These are phyloP conservation scores for Prietella phreatophila DNA, from an alignment of 2,113 vertebrate genomes.

Conservation along the genomic window DNA sequence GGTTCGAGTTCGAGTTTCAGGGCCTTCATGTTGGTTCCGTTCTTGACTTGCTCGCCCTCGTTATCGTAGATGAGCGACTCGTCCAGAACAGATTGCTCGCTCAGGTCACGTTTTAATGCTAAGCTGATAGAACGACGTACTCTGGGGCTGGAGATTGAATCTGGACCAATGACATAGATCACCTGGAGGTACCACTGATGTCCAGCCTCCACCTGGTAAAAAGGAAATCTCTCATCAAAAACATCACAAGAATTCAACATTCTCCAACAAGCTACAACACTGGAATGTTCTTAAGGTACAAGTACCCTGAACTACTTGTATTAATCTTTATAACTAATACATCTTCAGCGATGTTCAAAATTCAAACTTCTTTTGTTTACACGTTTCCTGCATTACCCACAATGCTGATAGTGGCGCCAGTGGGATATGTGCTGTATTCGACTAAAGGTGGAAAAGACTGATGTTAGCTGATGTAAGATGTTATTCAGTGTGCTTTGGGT, in stretches of 20 bases:
- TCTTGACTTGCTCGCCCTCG: constrained; percentile 91
- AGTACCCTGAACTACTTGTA: neutral
- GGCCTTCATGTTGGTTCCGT: constrained; percentile 97
- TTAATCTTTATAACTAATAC: neutral
- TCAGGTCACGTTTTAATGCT: constrained; percentile 78
- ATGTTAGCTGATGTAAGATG: neutral
- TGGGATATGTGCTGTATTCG: neutral
- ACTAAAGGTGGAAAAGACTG: neutral
- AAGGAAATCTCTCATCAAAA: constrained; percentile 11
- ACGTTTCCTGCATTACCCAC: neutral
- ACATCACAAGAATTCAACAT: neutral
- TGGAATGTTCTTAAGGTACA: neutral
- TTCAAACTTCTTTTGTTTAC: neutral
- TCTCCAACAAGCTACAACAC: neutral
- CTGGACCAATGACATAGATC: constrained; percentile 91
- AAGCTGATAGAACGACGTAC: constrained; percentile 81
- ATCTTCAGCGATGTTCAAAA: neutral
- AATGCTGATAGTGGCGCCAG: neutral
- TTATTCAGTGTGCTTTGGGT: neutral
- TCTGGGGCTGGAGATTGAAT: constrained; percentile 78
- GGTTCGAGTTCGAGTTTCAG: constrained; percentile 80
- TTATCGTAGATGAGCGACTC: constrained; percentile 94
- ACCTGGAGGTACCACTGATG: constrained; percentile 99
- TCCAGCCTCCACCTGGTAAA: constrained; percentile 90
- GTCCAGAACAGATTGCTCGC: constrained; percentile 70